These are phyloP conservation scores for Muricea muricata DNA, from an alignment of 92 coral and sea anemone genomes.

Conservation along the genomic window DNA sequence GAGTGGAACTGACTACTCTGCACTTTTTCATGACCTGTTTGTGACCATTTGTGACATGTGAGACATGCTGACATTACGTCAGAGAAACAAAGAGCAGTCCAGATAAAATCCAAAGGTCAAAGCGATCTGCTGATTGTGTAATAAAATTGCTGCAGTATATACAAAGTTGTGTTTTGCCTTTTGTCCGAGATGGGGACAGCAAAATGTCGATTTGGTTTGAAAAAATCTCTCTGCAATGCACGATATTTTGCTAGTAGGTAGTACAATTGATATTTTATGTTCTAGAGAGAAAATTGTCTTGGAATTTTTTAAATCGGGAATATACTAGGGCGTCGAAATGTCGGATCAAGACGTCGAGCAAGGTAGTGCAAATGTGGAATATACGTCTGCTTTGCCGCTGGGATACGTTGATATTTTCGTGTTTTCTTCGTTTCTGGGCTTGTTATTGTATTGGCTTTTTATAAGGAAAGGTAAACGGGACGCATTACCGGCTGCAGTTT, in stretches of 20 bases:
- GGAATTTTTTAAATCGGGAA: background rate
- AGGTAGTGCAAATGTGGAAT: background rate
- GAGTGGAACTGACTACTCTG: too few relatives aligned
- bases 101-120: too few relatives aligned
- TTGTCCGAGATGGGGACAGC: background rate
- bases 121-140: too few relatives aligned
- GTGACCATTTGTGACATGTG: too few relatives aligned
- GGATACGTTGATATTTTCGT: slow-evolving; percentile 87
- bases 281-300: background rate
- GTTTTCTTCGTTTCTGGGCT: slow-evolving; percentile 87
- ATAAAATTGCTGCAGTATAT: background rate
- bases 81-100: too few relatives aligned
- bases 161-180: background rate
- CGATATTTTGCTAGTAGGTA: background rate
- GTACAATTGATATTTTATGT: background rate
- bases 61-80: too few relatives aligned
- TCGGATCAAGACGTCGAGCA: background rate
- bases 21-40: too few relatives aligned
- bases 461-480: slow-evolving; percentile 79
- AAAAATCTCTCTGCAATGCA: background rate
- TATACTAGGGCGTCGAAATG: too few relatives aligned
- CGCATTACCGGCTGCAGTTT: slow-evolving; percentile 37
- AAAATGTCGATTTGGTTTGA: background rate
- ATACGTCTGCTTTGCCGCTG: slow-evolving; percentile 41
- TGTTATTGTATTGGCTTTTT: slow-evolving; percentile 89